Evolutionary conservation across 1,140 invertebrate species (phyloP), one percentile per base, ranked within the genome.

Genomic region (Frieseomelitta varia): DNA sequence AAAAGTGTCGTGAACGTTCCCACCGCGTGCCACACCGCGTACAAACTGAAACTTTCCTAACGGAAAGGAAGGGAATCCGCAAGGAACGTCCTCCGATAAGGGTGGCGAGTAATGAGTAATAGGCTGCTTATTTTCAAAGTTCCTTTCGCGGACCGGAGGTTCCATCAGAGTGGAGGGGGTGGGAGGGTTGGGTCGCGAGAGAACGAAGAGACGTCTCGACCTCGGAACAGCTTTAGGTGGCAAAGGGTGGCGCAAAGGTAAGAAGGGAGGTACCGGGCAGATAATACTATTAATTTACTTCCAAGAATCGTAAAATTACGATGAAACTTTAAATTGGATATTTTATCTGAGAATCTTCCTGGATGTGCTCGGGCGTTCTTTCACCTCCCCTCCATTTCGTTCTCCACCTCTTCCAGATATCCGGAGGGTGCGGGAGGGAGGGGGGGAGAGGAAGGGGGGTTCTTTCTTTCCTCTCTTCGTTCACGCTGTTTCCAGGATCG

Each of bases 251-350:
- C n/a, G 56, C 51, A 74, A 51, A 56, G 27, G 67, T 67, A 51
- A 61, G 61, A 21, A 68, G 79, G 88, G 75, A 84, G 86, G 83
- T 78, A 82, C 87, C 84, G 81, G 39, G 85, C 89, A 93, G 92
- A 94, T 94, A 93, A 93, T 93, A 90, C 92, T 92, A 93, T 93
- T 94, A 93, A 93, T 94, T 93, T 94, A 92, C 92, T 93, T 93
- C 79, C 90, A 93, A 90, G 91, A 94, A 94, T 93, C 92, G 91
- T 93, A 93, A 93, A 94, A 94, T 94, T 93, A 94, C 93, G 92
- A 93, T 93, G 91, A 93, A 94, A 94, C 93, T 94, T 94, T 93
- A 94, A 94, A 94, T 94, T 94, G 93, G 93, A 93, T 94, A 94
- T 94, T 93, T 94, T 94, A 93, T 94, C 92, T 90, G 89, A 91